Evolutionary conservation across 1,140 invertebrate species (phyloP), one percentile per base, ranked within the genome.

Genomic region (Arctopsyche grandis): DNA sequence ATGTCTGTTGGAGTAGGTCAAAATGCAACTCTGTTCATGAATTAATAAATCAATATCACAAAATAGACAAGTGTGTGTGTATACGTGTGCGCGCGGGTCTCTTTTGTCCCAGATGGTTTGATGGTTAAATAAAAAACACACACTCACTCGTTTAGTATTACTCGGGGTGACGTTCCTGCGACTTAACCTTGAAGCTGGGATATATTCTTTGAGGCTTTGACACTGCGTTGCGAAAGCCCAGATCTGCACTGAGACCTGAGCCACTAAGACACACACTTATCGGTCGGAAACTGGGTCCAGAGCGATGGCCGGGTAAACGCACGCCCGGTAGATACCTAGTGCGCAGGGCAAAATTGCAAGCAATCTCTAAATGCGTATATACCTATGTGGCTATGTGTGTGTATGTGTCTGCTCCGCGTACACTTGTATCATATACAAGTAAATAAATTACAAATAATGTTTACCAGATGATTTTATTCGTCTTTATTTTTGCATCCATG

Each of bases 261-360:
- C 3, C 12, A 52, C 48, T 10, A 52, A 52, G 48, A 12, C 16
- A 52, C 48, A 16, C 48, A 52, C 52, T 56, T 74, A 22, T 48
- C 71, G 71, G 69, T 46, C 24, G 71, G 71, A 74, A 74, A 74
- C 71, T 74, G 71, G 71, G 71, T 74, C 48, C 71, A 74, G 71
- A 56, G 44, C 16, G 48, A 26, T 48, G 70, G 69, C 69, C 38
- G 69, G 69, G 69, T 22, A 70, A 19, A 29, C n/a, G 29, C n/a
- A 26, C 12, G 24, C 5, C 19, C 38, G 16, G 0, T 48, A 48
- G 16, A 46, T 10, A n/a, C 44, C 21, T 22, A 74, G 7, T 71
- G 69, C 69, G 69, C 69, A 71, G 44, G 69, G 69, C 69, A 9
- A 22, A 19, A 29, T 22, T 66, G 63, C 63, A 52, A 52, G 22